A percentile compares a stretch with the other conserved stretches of the same genome.
phyloP scores from a whole-genome alignment of 2,888 invertebrate genomes.

The Drosophila hawaiiensis region DNA sequence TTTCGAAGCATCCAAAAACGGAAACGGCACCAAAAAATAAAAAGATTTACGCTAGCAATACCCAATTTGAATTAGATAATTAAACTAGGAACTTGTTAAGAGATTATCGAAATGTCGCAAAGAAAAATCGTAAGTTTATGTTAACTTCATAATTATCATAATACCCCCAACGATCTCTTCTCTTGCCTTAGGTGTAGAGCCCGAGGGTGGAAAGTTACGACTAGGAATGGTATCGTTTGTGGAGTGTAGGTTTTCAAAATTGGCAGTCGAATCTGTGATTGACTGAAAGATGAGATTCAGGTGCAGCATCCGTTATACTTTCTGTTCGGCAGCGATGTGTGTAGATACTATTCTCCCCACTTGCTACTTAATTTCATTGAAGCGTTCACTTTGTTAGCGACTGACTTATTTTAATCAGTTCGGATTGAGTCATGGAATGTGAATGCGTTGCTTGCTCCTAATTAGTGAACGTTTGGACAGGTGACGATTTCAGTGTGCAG shows the following conservation, averaged over 20 bases:
- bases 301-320: neutral
- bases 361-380: neutral
- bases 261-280: no score
- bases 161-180: neutral
- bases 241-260: neutral
- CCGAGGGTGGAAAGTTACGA: no score
- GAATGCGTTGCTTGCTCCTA: slow-evolving; percentile 47
- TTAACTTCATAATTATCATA: neutral
- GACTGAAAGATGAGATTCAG: neutral
- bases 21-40: neutral
- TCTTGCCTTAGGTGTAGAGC: neutral
- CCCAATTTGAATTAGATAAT: neutral
- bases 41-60: neutral
- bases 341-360: neutral
- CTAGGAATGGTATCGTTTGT: neutral
- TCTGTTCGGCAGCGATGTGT: neutral
- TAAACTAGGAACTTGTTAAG: neutral
- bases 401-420: slow-evolving; percentile 7
- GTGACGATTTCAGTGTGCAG: slow-evolving; percentile 38
- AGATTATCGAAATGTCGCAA: neutral
- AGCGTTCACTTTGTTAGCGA: neutral
- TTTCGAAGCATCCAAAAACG: neutral
- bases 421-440: neutral
- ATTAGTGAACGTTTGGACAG: slow-evolving; percentile 56
- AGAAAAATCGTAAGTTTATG: neutral